A percentile compares a stretch with the other conserved stretches of the same genome.
Evolutionary conservation across 2,888 invertebrate species (phyloP).

Genomic region (Blera fallax): DNA sequence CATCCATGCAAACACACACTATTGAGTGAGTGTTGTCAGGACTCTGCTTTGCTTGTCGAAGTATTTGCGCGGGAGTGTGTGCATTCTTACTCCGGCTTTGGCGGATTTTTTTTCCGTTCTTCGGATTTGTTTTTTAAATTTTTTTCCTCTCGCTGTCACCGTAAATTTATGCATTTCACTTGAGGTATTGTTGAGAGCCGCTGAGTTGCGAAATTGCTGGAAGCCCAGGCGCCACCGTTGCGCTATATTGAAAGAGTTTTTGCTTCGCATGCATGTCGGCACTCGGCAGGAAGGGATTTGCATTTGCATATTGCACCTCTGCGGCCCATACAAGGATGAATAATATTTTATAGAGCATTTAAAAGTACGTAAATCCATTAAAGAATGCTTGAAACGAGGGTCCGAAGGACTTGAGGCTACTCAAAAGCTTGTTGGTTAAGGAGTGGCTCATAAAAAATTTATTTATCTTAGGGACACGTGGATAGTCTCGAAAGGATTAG

Average conservation of each 20-base stretch:
- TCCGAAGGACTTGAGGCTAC: conserved; percentile 1
- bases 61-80: conserved; percentile 38
- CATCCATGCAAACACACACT: conserved; percentile 31
- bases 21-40: conserved; percentile 33
- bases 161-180: conserved; percentile 70
- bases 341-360: conserved; percentile 36
- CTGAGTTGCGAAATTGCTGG: conserved; percentile 64
- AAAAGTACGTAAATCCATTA: conserved; percentile 30
- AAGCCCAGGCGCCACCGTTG: conserved; percentile 42
- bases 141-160: conserved; percentile 52
- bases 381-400: conserved; percentile 36
- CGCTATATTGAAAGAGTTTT: not conserved
- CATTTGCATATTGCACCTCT: conserved; percentile 58
- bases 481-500: too few species aligned
- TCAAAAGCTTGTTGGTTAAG: not conserved
- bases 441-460: too few species aligned
- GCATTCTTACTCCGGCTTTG: conserved; percentile 17
- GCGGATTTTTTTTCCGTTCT: conserved; percentile 8
- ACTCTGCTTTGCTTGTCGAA: not conserved
- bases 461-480: too few species aligned
- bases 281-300: not conserved
- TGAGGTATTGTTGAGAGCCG: conserved; percentile 63
- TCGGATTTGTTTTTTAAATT: conserved; percentile 11
- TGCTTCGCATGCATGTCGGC: conserved; percentile 4
- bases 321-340: conserved; percentile 20